phyloP scores from a whole-genome alignment of 2,797 vertebrate species.

The Pelobates cultripes region DNA sequence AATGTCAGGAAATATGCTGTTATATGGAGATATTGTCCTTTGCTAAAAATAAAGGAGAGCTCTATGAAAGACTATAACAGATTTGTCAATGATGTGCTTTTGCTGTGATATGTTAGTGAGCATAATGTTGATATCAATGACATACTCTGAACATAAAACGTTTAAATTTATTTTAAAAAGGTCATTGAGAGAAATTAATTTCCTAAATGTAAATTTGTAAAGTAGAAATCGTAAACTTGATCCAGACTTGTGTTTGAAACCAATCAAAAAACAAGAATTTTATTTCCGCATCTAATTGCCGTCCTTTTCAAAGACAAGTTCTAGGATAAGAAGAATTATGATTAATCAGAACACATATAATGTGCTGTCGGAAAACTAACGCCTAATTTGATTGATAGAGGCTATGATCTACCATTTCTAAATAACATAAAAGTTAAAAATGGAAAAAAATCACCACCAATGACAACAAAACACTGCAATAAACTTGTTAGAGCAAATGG shows the following conservation, averaged over 20 bases:
- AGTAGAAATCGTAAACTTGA: neutral
- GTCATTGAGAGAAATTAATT: neutral
- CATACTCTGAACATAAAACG: neutral
- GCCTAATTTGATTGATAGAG: neutral
- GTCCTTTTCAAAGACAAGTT: neutral
- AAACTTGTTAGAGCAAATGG: neutral
- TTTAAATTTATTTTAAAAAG: neutral
- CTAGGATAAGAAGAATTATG: neutral
- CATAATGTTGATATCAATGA: neutral
- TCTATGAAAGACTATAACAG: neutral
- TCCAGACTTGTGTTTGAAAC: neutral
- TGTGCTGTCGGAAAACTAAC: neutral
- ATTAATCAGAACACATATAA: neutral
- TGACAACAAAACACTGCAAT: neutral
- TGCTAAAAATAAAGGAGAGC: neutral
- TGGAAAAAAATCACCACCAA: neutral
- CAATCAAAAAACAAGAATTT: neutral
- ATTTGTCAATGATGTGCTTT: neutral
- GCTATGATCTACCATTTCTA: neutral
- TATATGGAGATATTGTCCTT: slow-evolving; percentile 10
- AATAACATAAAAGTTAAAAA: neutral
- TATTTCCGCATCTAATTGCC: neutral
- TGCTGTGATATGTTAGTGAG: neutral
- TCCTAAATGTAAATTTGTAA: neutral
- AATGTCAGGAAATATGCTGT: neutral